phyloP scores from a whole-genome alignment of 2,797 vertebrate genomes.

The Sebastes kiyomatsui region DNA sequence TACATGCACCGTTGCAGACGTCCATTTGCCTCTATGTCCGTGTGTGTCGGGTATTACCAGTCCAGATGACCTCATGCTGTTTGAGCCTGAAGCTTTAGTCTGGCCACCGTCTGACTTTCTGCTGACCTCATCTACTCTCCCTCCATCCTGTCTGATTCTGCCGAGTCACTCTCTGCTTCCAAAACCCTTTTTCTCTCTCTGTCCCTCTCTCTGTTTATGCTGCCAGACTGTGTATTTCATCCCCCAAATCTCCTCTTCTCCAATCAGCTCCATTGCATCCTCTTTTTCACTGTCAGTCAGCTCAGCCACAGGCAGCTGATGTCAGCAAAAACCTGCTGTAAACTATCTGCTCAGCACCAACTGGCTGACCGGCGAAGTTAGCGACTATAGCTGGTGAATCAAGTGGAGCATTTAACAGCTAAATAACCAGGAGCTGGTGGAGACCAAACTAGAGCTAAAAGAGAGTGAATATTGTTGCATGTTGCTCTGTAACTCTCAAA shows the following conservation, averaged over 20 bases:
- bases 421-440: background rate
- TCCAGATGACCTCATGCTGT: conserved; percentile 43
- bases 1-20: background rate
- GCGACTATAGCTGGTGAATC: background rate
- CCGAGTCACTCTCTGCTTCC: conserved; percentile 30
- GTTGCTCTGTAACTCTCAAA: background rate
- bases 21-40: background rate
- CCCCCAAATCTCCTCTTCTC: background rate
- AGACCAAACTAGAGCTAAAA: background rate
- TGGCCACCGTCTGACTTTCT: conserved; percentile 53
- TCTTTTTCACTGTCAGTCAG: background rate
- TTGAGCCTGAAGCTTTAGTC: conserved; percentile 44
- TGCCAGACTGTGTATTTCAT: background rate
- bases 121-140: conserved; percentile 34
- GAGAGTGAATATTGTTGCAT: background rate
- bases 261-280: background rate
- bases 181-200: background rate
- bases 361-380: background rate
- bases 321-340: background rate
- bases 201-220: background rate
- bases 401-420: background rate
- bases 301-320: background rate
- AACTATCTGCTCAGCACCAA: background rate
- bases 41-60: conserved; percentile 33
- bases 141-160: conserved; percentile 17